Percentiles rank a stretch among this genome's conserved stretches.
These are phyloP conservation scores for Liparis tanakae DNA, from an alignment of 2,797 vertebrate species.

Conservation along the genomic window DNA sequence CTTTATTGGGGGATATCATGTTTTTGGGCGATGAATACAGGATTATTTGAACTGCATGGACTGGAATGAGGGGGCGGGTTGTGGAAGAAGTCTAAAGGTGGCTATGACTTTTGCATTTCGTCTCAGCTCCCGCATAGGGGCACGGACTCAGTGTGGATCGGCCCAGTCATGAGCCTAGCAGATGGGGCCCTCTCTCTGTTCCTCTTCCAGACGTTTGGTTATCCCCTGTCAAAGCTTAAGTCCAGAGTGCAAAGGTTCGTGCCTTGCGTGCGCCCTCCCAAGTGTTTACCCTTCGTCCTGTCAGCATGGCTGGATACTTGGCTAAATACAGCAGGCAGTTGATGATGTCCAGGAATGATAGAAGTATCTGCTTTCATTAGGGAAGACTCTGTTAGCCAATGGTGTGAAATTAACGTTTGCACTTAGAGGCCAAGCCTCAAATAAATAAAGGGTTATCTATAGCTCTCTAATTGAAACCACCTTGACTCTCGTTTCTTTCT, in stretches of 20 bases:
- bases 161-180: constrained; percentile 77
- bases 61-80: constrained; percentile 47
- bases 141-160: constrained; percentile 44
- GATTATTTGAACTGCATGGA: constrained; percentile 47
- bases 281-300: constrained; percentile 74
- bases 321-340: constrained; percentile 71
- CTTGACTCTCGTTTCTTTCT: constrained; percentile 64
- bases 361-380: constrained; percentile 77
- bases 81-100: constrained; percentile 56
- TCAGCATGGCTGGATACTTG: constrained; percentile 69
- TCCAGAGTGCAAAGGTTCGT: constrained; percentile 58
- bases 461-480: constrained; percentile 82
- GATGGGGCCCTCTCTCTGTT: constrained; percentile 77
- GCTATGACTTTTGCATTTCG: constrained; percentile 57
- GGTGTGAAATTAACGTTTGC: constrained; percentile 81
- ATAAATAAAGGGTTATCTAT: constrained; percentile 82
- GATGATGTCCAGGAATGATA: constrained; percentile 78
- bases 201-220: constrained; percentile 68
- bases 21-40: constrained; percentile 36
- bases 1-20: constrained; percentile 55
- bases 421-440: constrained; percentile 66
- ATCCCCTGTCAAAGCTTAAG: constrained; percentile 64
- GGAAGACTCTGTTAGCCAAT: constrained; percentile 67
- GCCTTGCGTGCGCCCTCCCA: constrained; percentile 70
- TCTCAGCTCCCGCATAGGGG: constrained; percentile 42